Base-by-base conservation (phyloP, 1,140 invertebrate genomes). In the Monomorium pharaonis region DNA sequence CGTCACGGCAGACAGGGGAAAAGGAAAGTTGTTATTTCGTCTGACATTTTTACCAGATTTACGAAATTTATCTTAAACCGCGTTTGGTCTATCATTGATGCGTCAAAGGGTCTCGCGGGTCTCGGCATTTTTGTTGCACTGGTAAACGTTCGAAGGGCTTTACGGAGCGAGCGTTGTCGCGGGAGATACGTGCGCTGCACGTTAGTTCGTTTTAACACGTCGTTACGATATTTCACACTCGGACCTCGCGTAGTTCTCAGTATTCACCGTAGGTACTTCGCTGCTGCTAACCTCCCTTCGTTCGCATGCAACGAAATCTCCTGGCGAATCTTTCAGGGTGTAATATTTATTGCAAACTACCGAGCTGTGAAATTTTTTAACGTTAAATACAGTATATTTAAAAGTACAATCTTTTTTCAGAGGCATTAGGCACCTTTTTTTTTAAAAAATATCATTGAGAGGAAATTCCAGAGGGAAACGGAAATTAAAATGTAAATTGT, bases 191-290 rank as follows among this genome's bases (percentile, higher is more conserved):
- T 83, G 78, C 67, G 78, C 56, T 83, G 78, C 78, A 83, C 86
- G 84, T 93, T 91, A 90, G 88, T 91, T 84, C 89, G 85, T 91
- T 91, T 93, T 93, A 92, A 91, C 92, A 92, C 90, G 81, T 93
- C 91, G 88, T 93, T 93, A 93, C 91, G 90, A 93, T 87, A 92
- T 92, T 93, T 93, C 91, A 90, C 92, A 93, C 92, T 90, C 87
- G 27, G 74, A 65, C 47, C 24, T 62, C 18, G 76, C 70, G 62
- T 69, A 27, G 44, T 62, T 86, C 76, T 75, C 85, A 76, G 78
- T 83, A 83, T 83, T 83, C 65, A 30, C 24, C 51, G 54, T 74
- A 72, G 78, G 70, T 74, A 83, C 58, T 21, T 54, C 9, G 67
- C 67, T 74, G 76, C 78, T 74, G 67, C 30, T 78, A 72, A 58